Base-by-base conservation (phyloP, 1,140 invertebrate genomes). In the Brachionus koreanus region DNA sequence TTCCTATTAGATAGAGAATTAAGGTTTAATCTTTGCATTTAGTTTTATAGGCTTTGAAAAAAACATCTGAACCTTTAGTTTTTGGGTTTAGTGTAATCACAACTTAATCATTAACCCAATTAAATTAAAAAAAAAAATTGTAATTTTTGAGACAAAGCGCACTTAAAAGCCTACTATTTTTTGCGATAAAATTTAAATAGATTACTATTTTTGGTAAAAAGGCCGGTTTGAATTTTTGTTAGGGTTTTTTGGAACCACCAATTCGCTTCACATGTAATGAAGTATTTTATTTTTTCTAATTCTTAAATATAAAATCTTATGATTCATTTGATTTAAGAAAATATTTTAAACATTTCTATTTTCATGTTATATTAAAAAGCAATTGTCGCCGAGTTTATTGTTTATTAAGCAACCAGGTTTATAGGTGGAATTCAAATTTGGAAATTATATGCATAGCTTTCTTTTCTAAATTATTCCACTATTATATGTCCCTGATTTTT, bases 351-450 rank as follows among this genome's bases (percentile, higher is more conserved):
- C 33, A 33, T 65, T 65, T 23, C 23, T n/a, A 33, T 69, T 69
- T 39, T 37, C 16, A 69, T 69, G n/a, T 69, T 19, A 39, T 69
- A 37, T 69, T 57, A 57, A 23, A n/a, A 19, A 57, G 19, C 16
- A 3, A 37, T 39, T 69, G 6, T 69, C 35, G 65, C 19, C 65
- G 37, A 37, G 63, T 65, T 69, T 37, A 69, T 69, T 37, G 35
- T 69, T 69, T 37, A 42, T 35, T 69, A 69, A 69, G 65, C 65
- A 69, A 69, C 65, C 65, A 69, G 35, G 33, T 65, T 65, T 65
- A 65, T 37, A 69, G 65, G 65, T 69, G 37, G 65, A 69, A 69
- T 57, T 37, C 65, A 37, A 69, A 69, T 69, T 69, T 69, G 65
- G 65, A 69, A 69, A 69, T 69, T 43, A 33, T 42, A 42, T 69